A percentile compares a stretch with the other conserved stretches of the same genome.
Evolutionary conservation across 2,888 invertebrate species (phyloP).

Genomic region (Conchocele bisecta): DNA sequence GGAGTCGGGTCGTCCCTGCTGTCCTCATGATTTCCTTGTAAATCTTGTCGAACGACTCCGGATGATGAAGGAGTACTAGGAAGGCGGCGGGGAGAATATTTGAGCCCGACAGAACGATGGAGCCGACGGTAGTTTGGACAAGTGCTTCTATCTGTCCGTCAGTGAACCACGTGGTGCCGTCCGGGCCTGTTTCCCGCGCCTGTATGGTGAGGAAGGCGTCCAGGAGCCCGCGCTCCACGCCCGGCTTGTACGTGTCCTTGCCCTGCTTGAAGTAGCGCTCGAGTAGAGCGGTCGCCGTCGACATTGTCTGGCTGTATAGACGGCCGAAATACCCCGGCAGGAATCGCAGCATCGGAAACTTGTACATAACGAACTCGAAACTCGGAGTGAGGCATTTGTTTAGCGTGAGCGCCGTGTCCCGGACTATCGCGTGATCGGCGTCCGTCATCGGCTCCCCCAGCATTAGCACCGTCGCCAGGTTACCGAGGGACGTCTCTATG

Average conservation of each 20-base stretch:
- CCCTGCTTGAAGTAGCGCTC: not conserved
- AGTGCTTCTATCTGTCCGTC: not conserved
- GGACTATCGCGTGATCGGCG: not conserved
- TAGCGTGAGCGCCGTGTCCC: not conserved
- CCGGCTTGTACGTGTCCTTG: not conserved
- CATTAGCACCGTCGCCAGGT: not conserved
- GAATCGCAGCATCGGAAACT: not conserved
- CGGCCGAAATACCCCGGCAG: not conserved
- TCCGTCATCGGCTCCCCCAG: not conserved
- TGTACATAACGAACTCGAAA: not conserved
- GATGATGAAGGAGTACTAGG: not conserved
- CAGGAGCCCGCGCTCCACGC: not conserved
- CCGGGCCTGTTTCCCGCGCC: not conserved
- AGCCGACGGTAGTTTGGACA: not conserved
- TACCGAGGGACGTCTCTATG: not conserved
- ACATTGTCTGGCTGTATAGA: not conserved
- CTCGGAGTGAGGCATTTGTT: no score
- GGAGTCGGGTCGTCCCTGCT: not conserved
- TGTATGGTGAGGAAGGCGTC: not conserved
- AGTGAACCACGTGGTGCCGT: not conserved
- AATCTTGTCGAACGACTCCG: not conserved
- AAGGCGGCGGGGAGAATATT: not conserved
- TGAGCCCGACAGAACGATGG: not conserved
- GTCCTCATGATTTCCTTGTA: not conserved
- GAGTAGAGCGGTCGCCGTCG: not conserved